A percentile compares a stretch with the other conserved stretches of the same genome.
Conservation (phyloP, 2,888 invertebrate genomes). For the Onthophagus sagittarius region DNA sequence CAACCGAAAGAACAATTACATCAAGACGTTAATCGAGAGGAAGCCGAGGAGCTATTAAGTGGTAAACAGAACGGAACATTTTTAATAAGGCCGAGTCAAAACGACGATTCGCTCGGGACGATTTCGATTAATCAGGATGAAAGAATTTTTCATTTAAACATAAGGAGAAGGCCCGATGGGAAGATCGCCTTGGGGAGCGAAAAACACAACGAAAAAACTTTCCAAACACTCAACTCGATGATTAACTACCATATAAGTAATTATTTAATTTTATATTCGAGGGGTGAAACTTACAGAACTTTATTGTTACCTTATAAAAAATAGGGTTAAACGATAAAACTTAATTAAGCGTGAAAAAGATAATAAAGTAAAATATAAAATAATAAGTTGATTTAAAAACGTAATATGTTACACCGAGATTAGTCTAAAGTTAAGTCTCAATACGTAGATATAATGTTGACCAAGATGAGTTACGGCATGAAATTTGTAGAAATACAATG, state of each 20-base stretch:
- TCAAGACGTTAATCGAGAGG: slow-evolving; percentile 53
- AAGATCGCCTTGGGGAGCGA: slow-evolving; percentile 55
- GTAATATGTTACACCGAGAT: too few relatives aligned
- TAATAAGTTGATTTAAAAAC: too few relatives aligned
- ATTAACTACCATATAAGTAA: slow-evolving; percentile 56
- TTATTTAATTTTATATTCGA: slow-evolving; percentile 53
- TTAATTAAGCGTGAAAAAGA: neutral
- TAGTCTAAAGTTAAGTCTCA: too few relatives aligned
- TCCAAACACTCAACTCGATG: slow-evolving; percentile 51
- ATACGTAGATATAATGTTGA: too few relatives aligned
- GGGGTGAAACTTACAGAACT: slow-evolving; percentile 51
- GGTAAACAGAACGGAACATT: slow-evolving; percentile 60
- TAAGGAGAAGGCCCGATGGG: slow-evolving; percentile 53
- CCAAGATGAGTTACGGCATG: too few relatives aligned
- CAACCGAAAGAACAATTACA: slow-evolving; percentile 53
- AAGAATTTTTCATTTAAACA: slow-evolving; percentile 56
- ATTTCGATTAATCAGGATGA: slow-evolving; percentile 54
- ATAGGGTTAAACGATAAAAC: neutral
- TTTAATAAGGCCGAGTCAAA: slow-evolving; percentile 56
- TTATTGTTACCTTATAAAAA: slow-evolving; percentile 48
- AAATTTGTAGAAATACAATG: too few relatives aligned
- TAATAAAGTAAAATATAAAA: too few relatives aligned
- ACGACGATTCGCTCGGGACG: slow-evolving; percentile 46
- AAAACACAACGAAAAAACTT: slow-evolving; percentile 53
- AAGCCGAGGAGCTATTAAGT: slow-evolving; percentile 53